These are phyloP conservation scores for Solea senegalensis DNA, from an alignment of 2,113 vertebrate species.

Conservation along the genomic window DNA sequence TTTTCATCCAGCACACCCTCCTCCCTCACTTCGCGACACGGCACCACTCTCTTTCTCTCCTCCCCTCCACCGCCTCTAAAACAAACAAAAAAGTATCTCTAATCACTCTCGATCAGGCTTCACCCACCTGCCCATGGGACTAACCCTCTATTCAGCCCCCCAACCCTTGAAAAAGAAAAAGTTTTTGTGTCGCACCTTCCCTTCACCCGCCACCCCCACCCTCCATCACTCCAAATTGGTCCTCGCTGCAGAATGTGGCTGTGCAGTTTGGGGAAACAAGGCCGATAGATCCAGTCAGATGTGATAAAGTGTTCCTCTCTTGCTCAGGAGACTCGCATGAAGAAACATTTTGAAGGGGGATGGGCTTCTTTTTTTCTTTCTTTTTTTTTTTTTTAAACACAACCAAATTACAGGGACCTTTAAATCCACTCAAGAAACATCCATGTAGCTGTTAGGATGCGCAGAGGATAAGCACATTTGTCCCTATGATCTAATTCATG, in stretches of 20 bases:
- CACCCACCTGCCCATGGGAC: conserved; percentile 62
- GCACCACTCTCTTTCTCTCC: background rate
- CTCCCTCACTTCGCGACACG: too few relatives aligned
- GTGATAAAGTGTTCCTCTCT: conserved; percentile 66
- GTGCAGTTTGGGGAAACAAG: conserved; percentile 53
- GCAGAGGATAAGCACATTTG: conserved; percentile 7
- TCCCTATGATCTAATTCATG: conserved; percentile 18
- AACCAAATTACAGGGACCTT: conserved; percentile 55
- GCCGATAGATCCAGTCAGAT: conserved; percentile 68
- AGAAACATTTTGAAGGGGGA: conserved; percentile 66
- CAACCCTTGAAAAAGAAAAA: background rate
- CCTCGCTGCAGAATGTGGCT: conserved; percentile 52
- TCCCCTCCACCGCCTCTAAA: conserved; percentile 33
- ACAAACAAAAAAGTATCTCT: conserved; percentile 55
- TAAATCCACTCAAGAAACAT: conserved; percentile 37
- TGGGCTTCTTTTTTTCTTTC: conserved; percentile 14
- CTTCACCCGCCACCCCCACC: background rate
- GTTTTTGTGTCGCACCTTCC: background rate
- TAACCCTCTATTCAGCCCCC: conserved; percentile 8
- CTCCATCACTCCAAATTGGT: conserved; percentile 50
- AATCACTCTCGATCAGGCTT: conserved; percentile 54
- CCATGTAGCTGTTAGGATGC: conserved; percentile 17
- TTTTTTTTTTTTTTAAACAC: conserved; percentile 58
- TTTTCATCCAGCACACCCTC: conserved; percentile 9
- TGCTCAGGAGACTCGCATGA: conserved; percentile 63